Percentiles rank a stretch among this genome's conserved stretches.
Evolutionary conservation across 2,113 vertebrate species (phyloP).

Genomic region (Tragulus kanchil): DNA sequence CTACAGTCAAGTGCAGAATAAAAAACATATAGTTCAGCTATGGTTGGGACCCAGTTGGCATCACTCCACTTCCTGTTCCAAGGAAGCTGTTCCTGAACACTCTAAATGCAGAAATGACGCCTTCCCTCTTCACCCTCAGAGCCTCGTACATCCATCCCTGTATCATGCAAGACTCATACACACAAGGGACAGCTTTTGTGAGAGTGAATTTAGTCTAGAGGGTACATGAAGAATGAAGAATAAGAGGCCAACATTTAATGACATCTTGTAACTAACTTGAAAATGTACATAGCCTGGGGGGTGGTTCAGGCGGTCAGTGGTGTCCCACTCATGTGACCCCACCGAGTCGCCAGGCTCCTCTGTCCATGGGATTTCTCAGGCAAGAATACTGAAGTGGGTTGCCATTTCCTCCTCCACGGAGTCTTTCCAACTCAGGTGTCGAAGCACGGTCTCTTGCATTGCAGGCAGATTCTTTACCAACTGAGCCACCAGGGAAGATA

Average conservation of each 20-base stretch:
- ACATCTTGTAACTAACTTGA: background rate
- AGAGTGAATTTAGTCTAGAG: background rate
- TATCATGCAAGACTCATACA: background rate
- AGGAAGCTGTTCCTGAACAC: background rate
- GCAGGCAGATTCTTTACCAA: too few relatives aligned
- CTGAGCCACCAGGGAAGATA: background rate
- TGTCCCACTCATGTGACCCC: too few relatives aligned
- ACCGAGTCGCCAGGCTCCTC: too few relatives aligned
- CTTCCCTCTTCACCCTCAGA: background rate
- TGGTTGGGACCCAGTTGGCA: background rate
- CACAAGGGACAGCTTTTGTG: background rate
- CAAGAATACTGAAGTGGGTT: too few relatives aligned
- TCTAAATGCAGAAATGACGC: background rate
- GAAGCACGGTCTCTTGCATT: too few relatives aligned
- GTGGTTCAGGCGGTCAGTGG: too few relatives aligned
- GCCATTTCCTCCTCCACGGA: too few relatives aligned
- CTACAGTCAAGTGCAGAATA: background rate
- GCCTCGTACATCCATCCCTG: background rate
- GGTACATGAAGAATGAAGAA: background rate
- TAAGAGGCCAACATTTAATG: constrained; percentile 17
- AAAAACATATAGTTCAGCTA: background rate
- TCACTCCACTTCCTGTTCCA: background rate
- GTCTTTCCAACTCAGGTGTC: too few relatives aligned
- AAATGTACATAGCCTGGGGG: background rate
- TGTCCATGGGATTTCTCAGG: too few relatives aligned